Evolutionary conservation across 2,888 invertebrate genomes (phyloP), one percentile per base, ranked within the genome.

Genomic region (Dinocampus coccinellae): DNA sequence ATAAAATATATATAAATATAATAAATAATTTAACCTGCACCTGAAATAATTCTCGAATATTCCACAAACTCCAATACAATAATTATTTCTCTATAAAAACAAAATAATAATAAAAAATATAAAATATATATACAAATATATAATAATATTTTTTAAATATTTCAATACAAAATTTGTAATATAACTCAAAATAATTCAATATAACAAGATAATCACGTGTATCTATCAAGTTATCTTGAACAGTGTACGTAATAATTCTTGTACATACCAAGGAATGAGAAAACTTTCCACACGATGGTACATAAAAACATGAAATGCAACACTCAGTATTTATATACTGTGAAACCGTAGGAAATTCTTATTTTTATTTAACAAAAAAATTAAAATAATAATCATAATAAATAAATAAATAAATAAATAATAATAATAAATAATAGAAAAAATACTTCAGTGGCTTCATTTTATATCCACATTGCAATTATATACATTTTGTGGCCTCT

Each of bases 401-500:
- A n/a, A n/a, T n/a, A n/a, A n/a, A n/a, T n/a, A n/a, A n/a, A n/a
- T n/a, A n/a, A n/a, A n/a, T n/a, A n/a, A n/a, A n/a, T n/a, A n/a
- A n/a, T n/a, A n/a, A n/a, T n/a, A n/a, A n/a, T n/a, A n/a, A n/a
- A n/a, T n/a, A n/a, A n/a, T 39, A 66, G 24, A 34, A 57, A 26
- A 66, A 22, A 66, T 33, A 66, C 57, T 66, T n/a, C 33, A 26
- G 36, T 20, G 57, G 57, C 33, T 64, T 47, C 47, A 24, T 66
- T 36, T 57, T 66, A 57, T 33, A 36, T 4, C 34, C 55, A 36
- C 39, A 36, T 57, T 57, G 66, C 42, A 66, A 66, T 66, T 66
- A 66, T 36, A 66, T 57, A 55, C 66, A 9, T 66, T 34, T 57
- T 66, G 39, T 66, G 66, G 66, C 55, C 57, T 57, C 57, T 39